phyloP scores from a whole-genome alignment of 2,113 vertebrate genomes.

The Macquaria australasica region DNA sequence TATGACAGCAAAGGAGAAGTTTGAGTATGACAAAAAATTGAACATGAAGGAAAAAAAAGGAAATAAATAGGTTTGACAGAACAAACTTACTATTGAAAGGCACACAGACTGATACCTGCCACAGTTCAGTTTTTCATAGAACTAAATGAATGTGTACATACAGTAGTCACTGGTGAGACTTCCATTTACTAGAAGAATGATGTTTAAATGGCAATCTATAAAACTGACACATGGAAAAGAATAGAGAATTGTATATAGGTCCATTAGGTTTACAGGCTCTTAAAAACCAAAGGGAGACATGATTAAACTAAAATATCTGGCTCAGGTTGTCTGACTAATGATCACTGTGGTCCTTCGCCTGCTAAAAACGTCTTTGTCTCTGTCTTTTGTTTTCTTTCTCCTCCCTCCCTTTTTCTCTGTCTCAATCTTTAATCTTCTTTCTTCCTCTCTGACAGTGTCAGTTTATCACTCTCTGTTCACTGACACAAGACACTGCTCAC shows the following conservation, averaged over 20 bases:
- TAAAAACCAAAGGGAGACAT: constrained; percentile 33
- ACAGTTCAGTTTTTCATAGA: constrained; percentile 1
- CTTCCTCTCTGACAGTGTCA: constrained; percentile 14
- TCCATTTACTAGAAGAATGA: constrained; percentile 25
- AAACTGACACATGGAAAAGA: constrained; percentile 37
- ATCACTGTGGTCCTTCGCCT: neutral
- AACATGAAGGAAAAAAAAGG: neutral
- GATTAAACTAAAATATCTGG: constrained; percentile 19
- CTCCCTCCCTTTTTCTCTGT: neutral
- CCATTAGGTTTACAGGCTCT: constrained; percentile 32
- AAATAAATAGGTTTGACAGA: neutral
- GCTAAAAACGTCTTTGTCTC: neutral
- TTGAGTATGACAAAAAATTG: neutral
- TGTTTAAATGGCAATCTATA: constrained; percentile 32
- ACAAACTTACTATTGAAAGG: neutral
- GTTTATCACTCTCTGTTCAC: constrained; percentile 29
- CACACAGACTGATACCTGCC: neutral
- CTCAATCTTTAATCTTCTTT: constrained; percentile 4
- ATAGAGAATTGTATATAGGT: constrained; percentile 40
- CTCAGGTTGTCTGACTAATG: constrained; percentile 11
- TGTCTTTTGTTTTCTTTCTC: neutral
- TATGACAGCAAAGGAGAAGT: neutral
- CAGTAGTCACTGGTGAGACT: neutral
- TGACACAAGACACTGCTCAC: constrained; percentile 11
- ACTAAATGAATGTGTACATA: constrained; percentile 22